Conservation (phyloP, 2,797 vertebrate species). For the Microhierax caerulescens region DNA sequence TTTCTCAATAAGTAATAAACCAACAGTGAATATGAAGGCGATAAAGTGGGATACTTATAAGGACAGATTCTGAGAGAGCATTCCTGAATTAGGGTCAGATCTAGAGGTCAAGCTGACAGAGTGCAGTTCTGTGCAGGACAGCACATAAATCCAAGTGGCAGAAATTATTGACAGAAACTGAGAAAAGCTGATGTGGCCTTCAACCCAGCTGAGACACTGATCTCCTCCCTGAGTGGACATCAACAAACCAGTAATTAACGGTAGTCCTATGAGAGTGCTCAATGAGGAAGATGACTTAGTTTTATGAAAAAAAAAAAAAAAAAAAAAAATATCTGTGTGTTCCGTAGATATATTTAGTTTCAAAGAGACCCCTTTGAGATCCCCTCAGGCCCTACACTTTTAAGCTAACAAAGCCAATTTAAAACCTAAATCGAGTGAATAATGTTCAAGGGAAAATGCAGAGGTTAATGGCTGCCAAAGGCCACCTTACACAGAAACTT, state of each 20-base stretch:
- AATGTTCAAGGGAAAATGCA: not conserved
- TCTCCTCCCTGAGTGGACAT: not conserved
- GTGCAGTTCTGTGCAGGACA: not conserved
- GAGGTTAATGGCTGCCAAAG: not conserved
- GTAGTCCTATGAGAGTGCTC: not conserved
- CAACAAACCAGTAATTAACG: not conserved
- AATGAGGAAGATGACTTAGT: not conserved
- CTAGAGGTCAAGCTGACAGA: not conserved
- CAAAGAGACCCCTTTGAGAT: not conserved
- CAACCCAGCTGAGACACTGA: not conserved
- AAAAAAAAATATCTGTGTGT: not conserved
- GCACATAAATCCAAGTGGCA: not conserved
- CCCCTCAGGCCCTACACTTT: not conserved
- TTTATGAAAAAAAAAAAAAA: not conserved
- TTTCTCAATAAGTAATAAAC: not conserved
- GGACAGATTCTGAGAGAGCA: not conserved
- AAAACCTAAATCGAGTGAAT: not conserved
- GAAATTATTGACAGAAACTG: not conserved
- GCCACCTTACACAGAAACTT: not conserved
- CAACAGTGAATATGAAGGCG: not conserved
- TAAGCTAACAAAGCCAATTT: not conserved
- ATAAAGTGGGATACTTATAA: not conserved
- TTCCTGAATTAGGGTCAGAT: not conserved
- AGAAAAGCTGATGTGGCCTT: not conserved
- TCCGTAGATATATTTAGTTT: not conserved